phyloP scores from a whole-genome alignment of 2,797 vertebrate species.

The Coccyzus lansbergi region DNA sequence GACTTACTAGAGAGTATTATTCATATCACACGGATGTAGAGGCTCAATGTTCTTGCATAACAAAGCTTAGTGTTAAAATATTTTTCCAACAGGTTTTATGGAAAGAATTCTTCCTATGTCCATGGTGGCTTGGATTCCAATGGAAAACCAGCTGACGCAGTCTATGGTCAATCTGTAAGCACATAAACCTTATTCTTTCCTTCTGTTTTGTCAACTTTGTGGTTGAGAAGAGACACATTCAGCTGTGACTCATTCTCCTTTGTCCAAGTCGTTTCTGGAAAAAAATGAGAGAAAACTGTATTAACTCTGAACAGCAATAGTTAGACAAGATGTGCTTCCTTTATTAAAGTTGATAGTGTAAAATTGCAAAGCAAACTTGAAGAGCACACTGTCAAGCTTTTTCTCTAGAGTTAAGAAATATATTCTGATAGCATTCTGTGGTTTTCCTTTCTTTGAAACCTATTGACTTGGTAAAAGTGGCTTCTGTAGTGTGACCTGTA shows the following conservation, averaged over 20 bases:
- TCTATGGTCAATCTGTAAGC: conserved; percentile 95
- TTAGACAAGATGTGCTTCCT: neutral
- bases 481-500: neutral
- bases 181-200: neutral
- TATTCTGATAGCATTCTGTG: neutral
- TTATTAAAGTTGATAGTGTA: neutral
- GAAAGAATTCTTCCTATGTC: conserved; percentile 97
- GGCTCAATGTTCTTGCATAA: neutral
- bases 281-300: neutral
- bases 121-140: conserved; percentile 95
- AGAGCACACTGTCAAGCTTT: neutral
- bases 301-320: neutral
- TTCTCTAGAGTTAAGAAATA: neutral
- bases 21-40: neutral
- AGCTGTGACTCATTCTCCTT: neutral
- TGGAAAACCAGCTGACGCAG: conserved; percentile 93
- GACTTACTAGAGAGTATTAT: neutral
- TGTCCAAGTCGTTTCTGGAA: neutral
- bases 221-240: neutral
- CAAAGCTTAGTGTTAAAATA: neutral
- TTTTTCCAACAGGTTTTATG: conserved; percentile 89
- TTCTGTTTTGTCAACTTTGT: neutral
- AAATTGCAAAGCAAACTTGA: neutral
- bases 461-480: neutral
- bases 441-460: neutral